Evolutionary conservation across 2,888 invertebrate species (phyloP), one percentile per base, ranked within the genome.

Genomic region (Drosophila tripunctata): DNA sequence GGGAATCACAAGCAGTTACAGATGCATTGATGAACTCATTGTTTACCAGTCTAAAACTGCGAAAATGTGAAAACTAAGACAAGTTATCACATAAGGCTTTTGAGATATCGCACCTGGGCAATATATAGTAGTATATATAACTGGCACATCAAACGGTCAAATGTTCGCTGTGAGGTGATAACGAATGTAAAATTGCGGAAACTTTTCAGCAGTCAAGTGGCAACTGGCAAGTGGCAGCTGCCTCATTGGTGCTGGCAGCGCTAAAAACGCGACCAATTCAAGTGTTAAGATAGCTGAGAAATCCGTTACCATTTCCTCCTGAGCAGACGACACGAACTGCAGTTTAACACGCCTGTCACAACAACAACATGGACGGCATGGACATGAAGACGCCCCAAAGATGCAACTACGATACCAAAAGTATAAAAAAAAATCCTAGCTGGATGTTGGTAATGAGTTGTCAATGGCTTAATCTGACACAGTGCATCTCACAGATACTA

Each of bases 171-270:
- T 3, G 33, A 80, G 67, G 78, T 81, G 86, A 86, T 86, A 83
- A 86, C 84, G 62, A 78, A 76, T 80, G 83, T 47, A 71, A 75
- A 80, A 67, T 80, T 80, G 74, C 80, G 80, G 86, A 86, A 80
- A 83, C 45, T 67, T 81, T 73, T 63, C 36, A 43, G 17, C 43
- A 43, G 43, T 14, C 41, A 24, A 24, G 22, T 35, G 56, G 35
- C 60, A 57, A 56, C 38, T 54, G 62, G 63, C 74, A 52, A 57
- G 41, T 55, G 66, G 63, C 74, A 67, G 65, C 40, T 65, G 64
- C 50, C 45, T 41, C 41, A 52, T 31, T 41, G 35, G 15, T 14
- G 30, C 33, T 21, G 44, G 21, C 33, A 31, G 44, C 47, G 50
- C 48, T 56, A 38, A 40, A 67, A 61, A 60, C 51, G 64, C 61